Base-by-base conservation (phyloP, 2,888 invertebrate species). In the Hoplodrina ambigua region DNA sequence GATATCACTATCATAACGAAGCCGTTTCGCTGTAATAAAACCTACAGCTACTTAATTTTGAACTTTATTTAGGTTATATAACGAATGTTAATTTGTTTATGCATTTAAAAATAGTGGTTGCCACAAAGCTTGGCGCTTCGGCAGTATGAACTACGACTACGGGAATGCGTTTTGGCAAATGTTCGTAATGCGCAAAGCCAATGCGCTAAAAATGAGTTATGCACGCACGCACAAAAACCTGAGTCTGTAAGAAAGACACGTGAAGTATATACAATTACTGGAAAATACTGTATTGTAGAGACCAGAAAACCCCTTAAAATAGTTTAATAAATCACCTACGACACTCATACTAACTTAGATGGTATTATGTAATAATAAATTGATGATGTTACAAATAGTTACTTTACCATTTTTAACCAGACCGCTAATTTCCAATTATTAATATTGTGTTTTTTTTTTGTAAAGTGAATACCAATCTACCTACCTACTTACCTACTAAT, bases 101-200 rank as follows among this genome's bases (percentile, higher is more conserved):
- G 44, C 20, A 58, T 49, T 15, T 57, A 69, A 58, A 57, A 72
- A 69, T 66, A 73, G 33, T 50, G 46, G 33, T 59, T 57, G 62
- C 25, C 44, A 49, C 59, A 50, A 62, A 64, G 72, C 54, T 79
- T 72, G 80, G 75, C 75, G 80, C 65, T 71, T 62, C 46, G 57
- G 19, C 10, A 25, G 41, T 50, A 75, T 44, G 57, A 75, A 54
- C 75, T 57, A 75, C 52, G 57, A 74, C 17, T 60, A 50, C 20
- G 41, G 65, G 57, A 49, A 66, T 69, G 63, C 52, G 69, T 65
- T 80, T 80, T 80, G 76, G 72, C 79, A 80, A 66, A 80, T 67
- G 75, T 61, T 20, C 52, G 55, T 49, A 54, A 72, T 75, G 60
- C 30, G 66, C 57, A 65, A 49, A 75, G 67, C 70, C 61, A 72